phyloP scores from a whole-genome alignment of 2,797 vertebrate genomes.

The Chelmon rostratus region DNA sequence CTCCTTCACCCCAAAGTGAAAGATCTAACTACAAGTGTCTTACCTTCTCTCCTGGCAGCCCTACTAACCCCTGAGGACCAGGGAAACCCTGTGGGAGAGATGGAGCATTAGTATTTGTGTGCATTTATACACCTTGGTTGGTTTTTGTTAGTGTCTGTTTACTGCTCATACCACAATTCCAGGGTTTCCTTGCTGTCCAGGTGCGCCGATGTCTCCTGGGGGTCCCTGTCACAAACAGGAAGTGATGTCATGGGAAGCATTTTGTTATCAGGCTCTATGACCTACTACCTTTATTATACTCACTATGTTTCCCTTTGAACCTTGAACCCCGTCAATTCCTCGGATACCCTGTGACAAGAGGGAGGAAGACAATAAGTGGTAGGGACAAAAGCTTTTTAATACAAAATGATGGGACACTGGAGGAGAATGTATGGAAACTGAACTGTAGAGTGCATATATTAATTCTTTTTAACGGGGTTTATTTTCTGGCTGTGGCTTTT shows the following conservation, averaged over 20 bases:
- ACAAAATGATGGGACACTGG: constrained; percentile 9
- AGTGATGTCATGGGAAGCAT: neutral
- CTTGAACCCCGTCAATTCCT: constrained; percentile 93
- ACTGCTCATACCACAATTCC: constrained; percentile 89
- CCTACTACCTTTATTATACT: constrained; percentile 63
- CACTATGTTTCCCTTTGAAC: constrained; percentile 95
- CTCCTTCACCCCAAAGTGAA: neutral
- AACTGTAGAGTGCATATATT: neutral
- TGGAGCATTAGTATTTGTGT: constrained; percentile 16
- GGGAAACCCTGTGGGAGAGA: constrained; percentile 91
- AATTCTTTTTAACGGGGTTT: neutral
- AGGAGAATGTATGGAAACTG: neutral
- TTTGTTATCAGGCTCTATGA: neutral
- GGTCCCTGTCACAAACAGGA: constrained; percentile 85
- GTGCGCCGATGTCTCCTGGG: constrained; percentile 92
- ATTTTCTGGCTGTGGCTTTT: neutral
- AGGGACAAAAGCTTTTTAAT: constrained; percentile 15
- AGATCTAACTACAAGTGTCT: constrained; percentile 4
- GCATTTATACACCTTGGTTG: neutral
- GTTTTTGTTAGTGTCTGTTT: constrained; percentile 24
- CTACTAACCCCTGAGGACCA: constrained; percentile 94
- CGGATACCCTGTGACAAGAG: constrained; percentile 88
- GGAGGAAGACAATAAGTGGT: constrained; percentile 16
- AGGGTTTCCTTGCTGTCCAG: constrained; percentile 96
- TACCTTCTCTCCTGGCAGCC: constrained; percentile 97